Base-by-base conservation (phyloP, 2,797 vertebrate genomes). In the Rousettus madagascariensis region DNA sequence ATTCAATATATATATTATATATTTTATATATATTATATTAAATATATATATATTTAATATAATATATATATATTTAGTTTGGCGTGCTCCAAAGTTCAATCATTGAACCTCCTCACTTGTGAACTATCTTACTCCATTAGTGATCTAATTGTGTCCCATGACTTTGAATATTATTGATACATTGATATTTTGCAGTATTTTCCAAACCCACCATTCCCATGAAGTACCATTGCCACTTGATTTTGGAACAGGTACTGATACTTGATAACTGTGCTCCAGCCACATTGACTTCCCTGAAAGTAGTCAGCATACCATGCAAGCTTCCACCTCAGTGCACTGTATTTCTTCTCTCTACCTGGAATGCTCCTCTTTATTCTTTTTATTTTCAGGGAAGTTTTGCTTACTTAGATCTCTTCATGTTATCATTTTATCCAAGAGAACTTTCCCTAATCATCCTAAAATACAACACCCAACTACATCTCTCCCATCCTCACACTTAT, bases 271-370 rank as follows among this genome's bases (percentile, higher is more conserved):
- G 30, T 84, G 30, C 12, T 68, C 49, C n/a, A 89, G 65, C 24
- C 43, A 59, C 19, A 24, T 0, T 63, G 46, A 24, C 24, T 10
- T 90, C 36, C 46, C 22, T 72, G 8, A 11, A 68, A 82, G 11
- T 28, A n/a, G 33, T 16, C 61, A 46, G 5, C 5, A 72, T 13
- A 30, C 2, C 61, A 7, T 4, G 20, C 17, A 69, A 55, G 16
- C 17, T 49, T 87, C 61, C 22, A 43, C 13, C 15, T 19, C 4
- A 3, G 2, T 7, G 1, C 2, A 33, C 26, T 33, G 0, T 12
- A 11, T 43, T 66, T 94, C 51, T 87, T 82, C 66, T 49, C 22
- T 86, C 46, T 87, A 2, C 57, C 24, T 51, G 36, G 26, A 72
- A 38, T 74, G n/a, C 9, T 24, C 7, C 30, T 11, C 3, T n/a